Percentiles rank a stretch among this genome's conserved stretches.
phyloP scores from a whole-genome alignment of 2,797 vertebrate genomes.

The Pseudochirops corinnae region DNA sequence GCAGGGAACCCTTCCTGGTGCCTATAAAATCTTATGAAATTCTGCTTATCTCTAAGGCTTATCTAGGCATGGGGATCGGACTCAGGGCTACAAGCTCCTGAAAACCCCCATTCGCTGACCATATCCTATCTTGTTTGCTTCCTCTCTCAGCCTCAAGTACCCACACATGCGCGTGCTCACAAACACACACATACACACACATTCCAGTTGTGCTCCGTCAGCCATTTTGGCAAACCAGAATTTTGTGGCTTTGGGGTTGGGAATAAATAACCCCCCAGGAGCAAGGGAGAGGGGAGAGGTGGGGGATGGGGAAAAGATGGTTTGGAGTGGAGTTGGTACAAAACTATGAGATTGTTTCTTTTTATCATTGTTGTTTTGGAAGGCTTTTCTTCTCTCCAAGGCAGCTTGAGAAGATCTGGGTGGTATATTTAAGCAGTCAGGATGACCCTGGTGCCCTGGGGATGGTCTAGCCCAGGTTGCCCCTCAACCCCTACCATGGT shows the following conservation, averaged over 20 bases:
- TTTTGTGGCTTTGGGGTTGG: slow-evolving; percentile 66
- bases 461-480: background rate
- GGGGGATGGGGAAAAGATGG: slow-evolving; percentile 5
- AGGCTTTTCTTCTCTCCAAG: background rate
- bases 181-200: slow-evolving; percentile 22
- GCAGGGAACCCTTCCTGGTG: background rate
- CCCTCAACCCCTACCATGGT: too few species aligned
- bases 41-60: background rate
- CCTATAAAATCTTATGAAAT: background rate
- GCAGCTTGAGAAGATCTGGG: background rate
- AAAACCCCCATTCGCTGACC: background rate
- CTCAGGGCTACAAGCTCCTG: background rate
- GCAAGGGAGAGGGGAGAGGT: background rate
- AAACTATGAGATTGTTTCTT: slow-evolving; percentile 21
- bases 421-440: background rate
- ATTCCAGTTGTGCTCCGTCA: slow-evolving; percentile 75
- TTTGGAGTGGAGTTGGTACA: slow-evolving; percentile 31
- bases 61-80: background rate
- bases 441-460: background rate
- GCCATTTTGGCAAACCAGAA: slow-evolving; percentile 71
- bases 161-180: background rate
- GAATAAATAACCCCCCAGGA: slow-evolving; percentile 67
- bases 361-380: background rate
- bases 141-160: background rate
- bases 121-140: background rate